Evolutionary conservation across 1,140 invertebrate species (phyloP).

Genomic region (Cephus cinctus): DNA sequence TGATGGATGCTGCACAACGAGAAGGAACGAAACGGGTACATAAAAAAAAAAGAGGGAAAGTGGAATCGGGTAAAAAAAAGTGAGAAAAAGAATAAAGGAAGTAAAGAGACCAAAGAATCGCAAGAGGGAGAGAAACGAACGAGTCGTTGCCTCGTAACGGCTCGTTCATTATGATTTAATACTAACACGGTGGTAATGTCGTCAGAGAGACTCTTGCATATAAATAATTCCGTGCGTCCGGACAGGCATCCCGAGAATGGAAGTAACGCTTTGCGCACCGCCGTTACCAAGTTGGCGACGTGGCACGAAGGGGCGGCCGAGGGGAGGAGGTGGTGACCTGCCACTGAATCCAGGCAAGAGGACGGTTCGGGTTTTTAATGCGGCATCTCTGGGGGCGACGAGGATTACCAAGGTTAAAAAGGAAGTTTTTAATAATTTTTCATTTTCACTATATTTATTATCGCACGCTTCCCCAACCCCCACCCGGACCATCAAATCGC

Average conservation of each 20-base stretch:
- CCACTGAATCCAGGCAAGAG: conserved; percentile 3
- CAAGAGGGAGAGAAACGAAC: too few species aligned
- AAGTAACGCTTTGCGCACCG: conserved; percentile 4
- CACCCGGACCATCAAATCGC: too few species aligned
- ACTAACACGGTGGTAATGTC: conserved; percentile 58
- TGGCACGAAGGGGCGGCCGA: conserved; percentile 23
- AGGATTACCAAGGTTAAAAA: conserved; percentile 57
- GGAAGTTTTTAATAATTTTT: conserved; percentile 60
- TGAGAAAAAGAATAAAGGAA: too few species aligned
- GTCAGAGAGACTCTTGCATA: conserved; percentile 55
- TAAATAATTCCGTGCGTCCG: conserved; percentile 58
- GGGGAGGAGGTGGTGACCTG: conserved; percentile 14
- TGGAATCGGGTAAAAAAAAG: too few species aligned
- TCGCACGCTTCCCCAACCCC: conserved; percentile 54
- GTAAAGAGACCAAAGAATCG: too few species aligned
- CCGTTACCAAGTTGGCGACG: conserved; percentile 9
- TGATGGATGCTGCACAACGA: too few species aligned
- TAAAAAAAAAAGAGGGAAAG: too few species aligned
- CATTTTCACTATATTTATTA: conserved; percentile 60
- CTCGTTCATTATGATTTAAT: conserved; percentile 59
- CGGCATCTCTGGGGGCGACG: conserved; percentile 53
- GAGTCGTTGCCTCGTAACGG: conserved; percentile 48
- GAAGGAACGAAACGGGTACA: too few species aligned
- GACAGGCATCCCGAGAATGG: conserved; percentile 45
- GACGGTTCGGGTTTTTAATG: conserved; percentile 47